Conservation (phyloP, 2,888 invertebrate genomes). For the Apotomis capreana region DNA sequence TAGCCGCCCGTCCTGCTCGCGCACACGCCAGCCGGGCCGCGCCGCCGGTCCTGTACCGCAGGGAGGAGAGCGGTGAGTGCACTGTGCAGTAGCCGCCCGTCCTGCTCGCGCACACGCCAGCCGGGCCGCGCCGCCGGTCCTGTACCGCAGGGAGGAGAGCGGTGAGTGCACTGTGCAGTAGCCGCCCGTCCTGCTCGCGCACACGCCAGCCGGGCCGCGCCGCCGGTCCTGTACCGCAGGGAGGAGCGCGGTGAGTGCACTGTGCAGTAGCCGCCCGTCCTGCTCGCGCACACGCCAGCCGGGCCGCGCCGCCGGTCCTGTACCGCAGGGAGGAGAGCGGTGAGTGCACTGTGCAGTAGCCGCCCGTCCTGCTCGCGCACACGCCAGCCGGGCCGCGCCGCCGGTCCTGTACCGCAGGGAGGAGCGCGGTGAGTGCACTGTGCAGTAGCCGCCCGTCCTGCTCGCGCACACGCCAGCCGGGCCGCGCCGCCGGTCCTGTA, state of each 20-base stretch:
- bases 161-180: too few relatives aligned
- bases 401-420: conserved; percentile 52
- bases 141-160: conserved; percentile 40
- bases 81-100: too few relatives aligned
- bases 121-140: conserved; percentile 69
- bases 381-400: conserved; percentile 63
- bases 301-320: conserved; percentile 66
- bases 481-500: conserved; percentile 71
- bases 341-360: background rate
- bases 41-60: conserved; percentile 71
- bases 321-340: conserved; percentile 50
- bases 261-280: conserved; percentile 59
- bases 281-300: conserved; percentile 45
- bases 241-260: conserved; percentile 50
- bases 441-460: too few relatives aligned
- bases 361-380: too few relatives aligned
- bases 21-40: too few relatives aligned
- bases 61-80: too few relatives aligned
- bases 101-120: too few relatives aligned
- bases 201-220: conserved; percentile 68
- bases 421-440: too few relatives aligned
- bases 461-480: too few relatives aligned
- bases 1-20: too few relatives aligned
- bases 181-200: conserved; percentile 42
- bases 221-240: conserved; percentile 53